phyloP scores from a whole-genome alignment of 2,113 vertebrate species.

The Actinemys pallida region DNA sequence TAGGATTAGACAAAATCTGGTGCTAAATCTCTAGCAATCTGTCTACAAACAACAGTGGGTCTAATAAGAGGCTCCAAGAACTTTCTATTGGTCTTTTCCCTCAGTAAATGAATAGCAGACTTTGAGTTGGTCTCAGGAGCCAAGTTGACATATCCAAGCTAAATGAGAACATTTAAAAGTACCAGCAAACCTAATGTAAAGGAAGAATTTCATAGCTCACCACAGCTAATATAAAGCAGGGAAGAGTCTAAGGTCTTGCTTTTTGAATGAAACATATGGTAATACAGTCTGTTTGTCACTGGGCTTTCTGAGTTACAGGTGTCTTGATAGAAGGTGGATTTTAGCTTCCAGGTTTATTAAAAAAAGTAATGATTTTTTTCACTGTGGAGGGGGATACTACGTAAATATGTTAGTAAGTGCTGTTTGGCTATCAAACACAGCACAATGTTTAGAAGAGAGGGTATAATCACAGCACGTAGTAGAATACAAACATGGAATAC shows the following conservation, averaged over 20 bases:
- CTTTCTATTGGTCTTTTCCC: background rate
- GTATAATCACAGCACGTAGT: constrained; percentile 34
- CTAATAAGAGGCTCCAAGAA: too few relatives aligned
- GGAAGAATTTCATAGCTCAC: background rate
- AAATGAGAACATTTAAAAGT: background rate
- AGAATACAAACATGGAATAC: background rate
- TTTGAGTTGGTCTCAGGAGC: background rate
- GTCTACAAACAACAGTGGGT: background rate
- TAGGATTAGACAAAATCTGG: background rate
- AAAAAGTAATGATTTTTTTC: background rate
- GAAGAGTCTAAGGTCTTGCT: background rate
- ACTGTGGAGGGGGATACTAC: background rate
- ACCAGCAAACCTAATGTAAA: background rate
- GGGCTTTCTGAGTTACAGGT: background rate
- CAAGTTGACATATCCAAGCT: background rate
- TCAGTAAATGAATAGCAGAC: accelerated
- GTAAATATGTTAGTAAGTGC: constrained; percentile 5
- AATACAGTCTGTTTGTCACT: background rate
- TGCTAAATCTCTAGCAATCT: background rate
- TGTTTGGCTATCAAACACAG: constrained; percentile 1
- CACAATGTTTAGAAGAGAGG: background rate
- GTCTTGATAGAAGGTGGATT: background rate
- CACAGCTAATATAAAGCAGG: background rate
- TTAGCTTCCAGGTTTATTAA: constrained; percentile 25
- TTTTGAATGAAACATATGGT: background rate